Conservation (phyloP, 2,113 vertebrate species). For the Synodontis membranacea region DNA sequence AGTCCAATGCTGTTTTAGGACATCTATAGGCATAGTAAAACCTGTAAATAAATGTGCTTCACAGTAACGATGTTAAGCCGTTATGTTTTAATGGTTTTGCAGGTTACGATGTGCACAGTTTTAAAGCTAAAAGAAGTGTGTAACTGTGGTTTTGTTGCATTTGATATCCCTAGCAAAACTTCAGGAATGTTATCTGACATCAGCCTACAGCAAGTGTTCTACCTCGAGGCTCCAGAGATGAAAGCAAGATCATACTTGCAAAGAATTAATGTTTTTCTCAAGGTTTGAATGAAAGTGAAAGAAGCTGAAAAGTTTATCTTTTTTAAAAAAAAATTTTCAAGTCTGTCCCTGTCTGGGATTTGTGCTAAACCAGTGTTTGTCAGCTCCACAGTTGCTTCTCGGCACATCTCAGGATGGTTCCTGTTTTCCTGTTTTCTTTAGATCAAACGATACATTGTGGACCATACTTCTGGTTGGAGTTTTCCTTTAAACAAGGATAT, state of each 20-base stretch:
- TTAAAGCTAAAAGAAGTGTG: neutral
- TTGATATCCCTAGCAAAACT: neutral
- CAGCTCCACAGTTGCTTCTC: neutral
- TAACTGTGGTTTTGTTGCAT: neutral
- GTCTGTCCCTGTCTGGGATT: neutral
- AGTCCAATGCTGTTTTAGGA: neutral
- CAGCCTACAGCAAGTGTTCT: neutral
- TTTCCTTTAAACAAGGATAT: neutral
- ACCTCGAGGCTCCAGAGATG: neutral
- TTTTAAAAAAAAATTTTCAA: neutral
- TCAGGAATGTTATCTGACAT: constrained; percentile 20
- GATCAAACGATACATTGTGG: neutral
- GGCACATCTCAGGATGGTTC: neutral
- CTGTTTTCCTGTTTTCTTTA: constrained; percentile 1
- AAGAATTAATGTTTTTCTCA: neutral
- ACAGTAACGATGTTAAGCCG: neutral
- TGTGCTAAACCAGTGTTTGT: neutral
- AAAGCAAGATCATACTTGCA: neutral
- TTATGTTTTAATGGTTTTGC: neutral
- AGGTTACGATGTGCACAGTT: neutral
- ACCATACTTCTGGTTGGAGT: neutral
- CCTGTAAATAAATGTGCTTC: neutral
- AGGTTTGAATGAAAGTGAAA: neutral
- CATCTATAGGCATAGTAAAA: neutral
- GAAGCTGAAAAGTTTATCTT: neutral